Percentiles rank a stretch among this genome's conserved stretches.
These are phyloP conservation scores for Nestor notabilis DNA, from an alignment of 2,113 vertebrate genomes.

Conservation along the genomic window DNA sequence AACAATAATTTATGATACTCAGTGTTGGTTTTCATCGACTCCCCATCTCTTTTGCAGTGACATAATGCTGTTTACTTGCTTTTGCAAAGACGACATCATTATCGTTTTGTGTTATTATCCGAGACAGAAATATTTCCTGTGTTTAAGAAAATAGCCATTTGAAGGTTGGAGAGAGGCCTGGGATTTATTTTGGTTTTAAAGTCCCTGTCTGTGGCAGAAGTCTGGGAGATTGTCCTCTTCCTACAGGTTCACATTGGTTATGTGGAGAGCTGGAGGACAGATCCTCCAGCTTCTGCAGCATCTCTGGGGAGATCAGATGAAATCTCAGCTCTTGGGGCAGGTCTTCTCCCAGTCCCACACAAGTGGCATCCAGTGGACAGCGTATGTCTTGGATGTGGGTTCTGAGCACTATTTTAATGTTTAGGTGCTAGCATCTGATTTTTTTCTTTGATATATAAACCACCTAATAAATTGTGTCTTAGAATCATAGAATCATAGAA, in stretches of 20 bases:
- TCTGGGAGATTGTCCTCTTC: background rate
- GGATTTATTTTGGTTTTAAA: constrained; percentile 7
- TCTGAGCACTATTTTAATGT: background rate
- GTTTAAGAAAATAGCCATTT: constrained; percentile 53
- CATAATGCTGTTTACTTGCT: constrained; percentile 41
- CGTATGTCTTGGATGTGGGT: background rate
- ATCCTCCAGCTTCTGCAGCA: background rate
- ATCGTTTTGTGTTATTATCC: constrained; percentile 8
- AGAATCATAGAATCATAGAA: background rate
- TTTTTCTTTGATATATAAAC: background rate
- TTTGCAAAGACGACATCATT: constrained; percentile 17
- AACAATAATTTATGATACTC: constrained; percentile 70
- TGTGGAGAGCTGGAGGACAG: background rate
- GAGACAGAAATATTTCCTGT: constrained; percentile 38
- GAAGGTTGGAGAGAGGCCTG: background rate
- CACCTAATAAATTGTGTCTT: constrained; percentile 25
- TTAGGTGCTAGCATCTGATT: background rate
- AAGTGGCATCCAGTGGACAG: background rate
- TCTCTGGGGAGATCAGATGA: background rate
- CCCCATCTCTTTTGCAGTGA: constrained; percentile 13
- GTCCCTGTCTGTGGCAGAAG: background rate
- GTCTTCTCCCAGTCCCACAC: background rate
- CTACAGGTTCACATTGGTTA: background rate
- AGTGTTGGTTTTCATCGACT: constrained; percentile 43
- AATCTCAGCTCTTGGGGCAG: background rate